Percentiles rank a stretch among this genome's conserved stretches.
Conservation (phyloP, 2,797 vertebrate genomes). For the Sarcoramphus papa region DNA sequence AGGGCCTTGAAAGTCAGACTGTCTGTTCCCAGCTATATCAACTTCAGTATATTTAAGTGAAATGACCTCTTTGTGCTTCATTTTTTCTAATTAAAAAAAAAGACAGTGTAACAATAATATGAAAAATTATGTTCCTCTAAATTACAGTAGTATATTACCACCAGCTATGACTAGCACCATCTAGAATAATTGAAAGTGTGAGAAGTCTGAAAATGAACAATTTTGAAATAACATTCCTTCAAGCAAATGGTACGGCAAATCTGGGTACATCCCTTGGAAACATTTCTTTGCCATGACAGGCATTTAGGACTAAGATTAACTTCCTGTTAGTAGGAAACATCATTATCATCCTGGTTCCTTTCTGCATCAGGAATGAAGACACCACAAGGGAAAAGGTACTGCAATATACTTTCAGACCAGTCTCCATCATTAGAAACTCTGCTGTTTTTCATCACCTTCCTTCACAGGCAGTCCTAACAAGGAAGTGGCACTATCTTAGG, state of each 20-base stretch:
- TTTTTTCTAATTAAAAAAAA: not conserved
- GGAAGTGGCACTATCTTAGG: not conserved
- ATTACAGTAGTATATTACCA: not conserved
- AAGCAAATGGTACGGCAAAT: not conserved
- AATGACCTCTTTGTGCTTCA: not conserved
- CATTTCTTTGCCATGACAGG: not conserved
- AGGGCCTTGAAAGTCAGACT: not conserved
- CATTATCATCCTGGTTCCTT: not conserved
- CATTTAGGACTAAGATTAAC: slow-evolving; percentile 40
- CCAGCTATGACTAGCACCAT: not conserved
- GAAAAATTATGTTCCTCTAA: not conserved
- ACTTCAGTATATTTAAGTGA: not conserved
- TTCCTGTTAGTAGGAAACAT: not conserved
- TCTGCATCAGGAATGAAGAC: not conserved
- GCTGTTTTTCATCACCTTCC: slow-evolving; percentile 1
- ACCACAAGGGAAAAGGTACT: not conserved
- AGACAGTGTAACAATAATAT: not conserved
- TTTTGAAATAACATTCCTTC: not conserved
- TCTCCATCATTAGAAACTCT: not conserved
- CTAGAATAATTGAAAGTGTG: not conserved
- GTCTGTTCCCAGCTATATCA: not conserved
- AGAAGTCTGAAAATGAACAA: not conserved
- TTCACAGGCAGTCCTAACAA: not conserved
- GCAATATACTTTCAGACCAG: not conserved
- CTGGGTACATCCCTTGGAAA: not conserved